Evolutionary conservation across 2,797 vertebrate genomes (phyloP), one percentile per base, ranked within the genome.

Genomic region (Hippoglossus hippoglossus): DNA sequence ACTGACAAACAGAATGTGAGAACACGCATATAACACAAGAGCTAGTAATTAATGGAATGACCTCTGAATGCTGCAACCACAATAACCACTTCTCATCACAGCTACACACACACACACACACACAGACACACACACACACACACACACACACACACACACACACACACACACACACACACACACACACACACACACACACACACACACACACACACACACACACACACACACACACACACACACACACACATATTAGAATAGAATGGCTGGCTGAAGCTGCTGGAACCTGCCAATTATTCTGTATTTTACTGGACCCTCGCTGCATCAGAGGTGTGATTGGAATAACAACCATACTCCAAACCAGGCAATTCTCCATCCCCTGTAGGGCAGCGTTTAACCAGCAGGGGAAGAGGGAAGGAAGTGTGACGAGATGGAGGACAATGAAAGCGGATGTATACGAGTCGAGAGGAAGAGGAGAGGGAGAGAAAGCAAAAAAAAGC

Each of bases 261-360:
- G 84, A 82, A 84, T 72, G 85, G 77, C 82, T 87, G 87, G 87
- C 87, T 88, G 82, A 89, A 87, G 85, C 88, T 83, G 89, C 87
- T 90, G 82, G 88, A 93, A 92, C 89, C 91, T 93, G 93, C 93
- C 93, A 94, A 95, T 95, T 94, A 94, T 90, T 91, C 88, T 90
- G 90, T 89, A 92, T 91, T 93, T 94, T 94, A 94, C 93, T 92
- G 92, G 92, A 94, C 91, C 88, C 91, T 88, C 73, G 73, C 90
- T 90, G 87, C 92, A 91, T 92, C 79, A 66, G 86, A 92, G 90
- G 93, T 95, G 94, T 95, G 94, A 94, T 93, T 92, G 91, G 94
- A 95, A 95, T 95, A 94, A 93, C 92, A 95, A 94, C 92, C 91
- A 92, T 82, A 79, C 93, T 91, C 89, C 67, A 61, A 93, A 90